These are phyloP conservation scores for Chrysaora quinquecirrha DNA, from an alignment of 30 jellyfish, hydroid and myxozoan species.

Conservation along the genomic window DNA sequence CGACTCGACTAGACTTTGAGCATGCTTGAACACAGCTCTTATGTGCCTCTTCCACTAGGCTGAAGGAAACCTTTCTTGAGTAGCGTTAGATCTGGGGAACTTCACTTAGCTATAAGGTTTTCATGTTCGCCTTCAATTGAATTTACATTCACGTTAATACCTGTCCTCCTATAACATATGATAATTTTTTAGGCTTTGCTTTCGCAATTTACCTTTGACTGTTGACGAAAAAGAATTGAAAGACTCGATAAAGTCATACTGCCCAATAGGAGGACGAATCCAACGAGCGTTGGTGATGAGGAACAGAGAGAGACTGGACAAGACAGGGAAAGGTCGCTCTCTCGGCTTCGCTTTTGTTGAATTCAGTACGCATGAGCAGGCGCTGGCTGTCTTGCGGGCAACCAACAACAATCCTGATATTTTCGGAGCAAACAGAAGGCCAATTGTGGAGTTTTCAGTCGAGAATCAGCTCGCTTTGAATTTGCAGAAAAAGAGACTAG, in stretches of 20 bases:
- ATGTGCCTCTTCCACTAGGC: no score
- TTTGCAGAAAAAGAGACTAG: slow-evolving; percentile 73
- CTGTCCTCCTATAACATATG: no score
- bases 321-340: slow-evolving; percentile 80
- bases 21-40: no score
- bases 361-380: slow-evolving; percentile 81
- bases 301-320: slow-evolving; percentile 81
- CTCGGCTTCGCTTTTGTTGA: slow-evolving; percentile 93
- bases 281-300: slow-evolving; percentile 73
- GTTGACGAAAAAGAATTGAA: slow-evolving; percentile 59
- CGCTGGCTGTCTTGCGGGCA: slow-evolving; percentile 68
- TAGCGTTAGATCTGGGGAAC: no score
- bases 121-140: no score
- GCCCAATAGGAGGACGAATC: slow-evolving; percentile 33
- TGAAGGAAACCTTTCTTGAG: no score
- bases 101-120: no score
- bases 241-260: slow-evolving; percentile 33
- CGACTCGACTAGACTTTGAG: no score
- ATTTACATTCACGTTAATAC: no score
- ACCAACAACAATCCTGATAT: slow-evolving; percentile 81
- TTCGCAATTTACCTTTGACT: slow-evolving; percentile 88
- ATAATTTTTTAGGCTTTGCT: slow-evolving; percentile 70
- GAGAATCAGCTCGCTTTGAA: slow-evolving; percentile 85
- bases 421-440: slow-evolving; percentile 82
- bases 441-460: slow-evolving; percentile 94